These are phyloP conservation scores for Cenopis cana DNA, from an alignment of 2,888 invertebrate genomes.

Conservation along the genomic window DNA sequence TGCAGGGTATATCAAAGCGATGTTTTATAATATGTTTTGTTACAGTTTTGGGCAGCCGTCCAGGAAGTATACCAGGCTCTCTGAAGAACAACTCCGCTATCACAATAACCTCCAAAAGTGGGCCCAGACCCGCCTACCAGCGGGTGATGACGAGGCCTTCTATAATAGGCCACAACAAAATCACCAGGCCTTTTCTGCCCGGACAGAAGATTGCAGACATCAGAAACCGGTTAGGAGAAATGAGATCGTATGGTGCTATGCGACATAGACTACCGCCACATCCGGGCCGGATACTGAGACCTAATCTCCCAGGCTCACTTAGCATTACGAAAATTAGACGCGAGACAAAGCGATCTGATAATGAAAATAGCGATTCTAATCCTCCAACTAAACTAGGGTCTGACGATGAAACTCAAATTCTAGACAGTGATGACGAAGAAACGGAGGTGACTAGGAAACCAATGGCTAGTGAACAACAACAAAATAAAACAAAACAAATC, in stretches of 20 bases:
- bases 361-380: constrained; percentile 56
- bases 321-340: constrained; percentile 78
- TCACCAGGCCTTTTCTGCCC: constrained; percentile 67
- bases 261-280: constrained; percentile 67
- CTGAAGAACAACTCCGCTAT: constrained; percentile 86
- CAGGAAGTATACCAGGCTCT: constrained; percentile 77
- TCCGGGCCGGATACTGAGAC: constrained; percentile 65
- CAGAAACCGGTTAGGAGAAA: constrained; percentile 70
- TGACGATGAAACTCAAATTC: constrained; percentile 74
- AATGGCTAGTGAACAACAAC: constrained; percentile 48
- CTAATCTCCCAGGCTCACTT: constrained; percentile 73
- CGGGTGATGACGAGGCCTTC: constrained; percentile 71
- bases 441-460: constrained; percentile 50
- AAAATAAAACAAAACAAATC: constrained; percentile 44
- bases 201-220: constrained; percentile 78
- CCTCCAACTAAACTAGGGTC: constrained; percentile 61
- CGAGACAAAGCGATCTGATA: constrained; percentile 62
- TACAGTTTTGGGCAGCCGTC: constrained; percentile 74
- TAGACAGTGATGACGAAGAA: constrained; percentile 74
- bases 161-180: constrained; percentile 67
- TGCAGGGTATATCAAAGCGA: too few species aligned
- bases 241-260: constrained; percentile 66
- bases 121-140: constrained; percentile 69
- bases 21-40: constrained; percentile 41
- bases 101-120: constrained; percentile 83